phyloP scores from a whole-genome alignment of 2,888 invertebrate genomes.

The Trypoxylon attenuatum region DNA sequence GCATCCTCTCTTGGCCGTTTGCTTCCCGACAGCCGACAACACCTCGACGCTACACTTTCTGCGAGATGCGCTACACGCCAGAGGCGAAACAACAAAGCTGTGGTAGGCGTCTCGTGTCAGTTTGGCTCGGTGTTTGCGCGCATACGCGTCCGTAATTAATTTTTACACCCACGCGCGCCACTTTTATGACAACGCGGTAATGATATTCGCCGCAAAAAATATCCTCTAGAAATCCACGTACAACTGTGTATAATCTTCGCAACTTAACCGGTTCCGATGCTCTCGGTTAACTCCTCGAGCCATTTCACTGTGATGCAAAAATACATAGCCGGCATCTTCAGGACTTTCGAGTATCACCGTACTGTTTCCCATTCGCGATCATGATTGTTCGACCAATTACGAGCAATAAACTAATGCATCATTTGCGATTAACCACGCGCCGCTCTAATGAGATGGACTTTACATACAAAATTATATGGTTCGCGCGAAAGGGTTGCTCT shows the following conservation, averaged over 20 bases:
- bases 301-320: too few relatives aligned
- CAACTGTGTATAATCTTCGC: neutral
- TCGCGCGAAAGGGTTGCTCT: too few relatives aligned
- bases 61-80: neutral
- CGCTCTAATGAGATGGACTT: neutral
- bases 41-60: neutral
- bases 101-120: neutral
- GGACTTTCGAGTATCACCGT: too few relatives aligned
- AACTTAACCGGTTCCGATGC: neutral
- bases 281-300: too few relatives aligned
- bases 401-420: too few relatives aligned
- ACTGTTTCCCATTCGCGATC: too few relatives aligned
- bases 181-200: neutral
- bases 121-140: neutral
- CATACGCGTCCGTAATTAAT: neutral
- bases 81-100: neutral
- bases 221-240: neutral
- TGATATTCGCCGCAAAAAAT: neutral
- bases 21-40: neutral
- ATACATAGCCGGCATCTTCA: too few relatives aligned
- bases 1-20: too few relatives aligned
- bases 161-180: neutral
- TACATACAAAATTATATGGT: too few relatives aligned
- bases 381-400: too few relatives aligned
- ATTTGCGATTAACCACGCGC: neutral